A percentile compares a stretch with the other conserved stretches of the same genome.
These are phyloP conservation scores for Mesodorylaimus sp. DNA, from an alignment of 2,888 invertebrate species.

Conservation along the genomic window DNA sequence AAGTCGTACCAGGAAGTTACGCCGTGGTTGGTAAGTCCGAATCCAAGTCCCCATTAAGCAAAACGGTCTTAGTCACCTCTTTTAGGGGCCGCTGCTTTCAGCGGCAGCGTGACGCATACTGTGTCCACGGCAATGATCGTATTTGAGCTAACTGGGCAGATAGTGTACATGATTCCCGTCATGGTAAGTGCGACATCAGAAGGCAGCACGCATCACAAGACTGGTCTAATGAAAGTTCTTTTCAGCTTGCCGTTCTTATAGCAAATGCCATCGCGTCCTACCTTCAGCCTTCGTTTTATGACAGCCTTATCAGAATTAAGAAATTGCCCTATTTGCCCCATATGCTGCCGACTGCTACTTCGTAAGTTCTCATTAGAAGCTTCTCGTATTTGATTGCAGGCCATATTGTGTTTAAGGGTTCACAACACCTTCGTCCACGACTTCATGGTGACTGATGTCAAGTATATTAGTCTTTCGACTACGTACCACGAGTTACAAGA, in stretches of 20 bases:
- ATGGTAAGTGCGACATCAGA: constrained; percentile 87
- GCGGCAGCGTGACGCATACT: constrained; percentile 90
- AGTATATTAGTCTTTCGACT: constrained; percentile 48
- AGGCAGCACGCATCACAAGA: constrained; percentile 35
- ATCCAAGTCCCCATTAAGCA: too few relatives aligned
- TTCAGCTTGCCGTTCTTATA: constrained; percentile 68
- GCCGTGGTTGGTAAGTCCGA: constrained; percentile 58
- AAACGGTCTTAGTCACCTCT: not conserved
- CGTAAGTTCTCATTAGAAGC: too few relatives aligned
- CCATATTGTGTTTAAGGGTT: constrained; percentile 31
- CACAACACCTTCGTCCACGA: constrained; percentile 86
- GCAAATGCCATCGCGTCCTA: constrained; percentile 81
- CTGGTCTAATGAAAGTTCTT: constrained; percentile 13
- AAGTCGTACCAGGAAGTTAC: constrained; percentile 78
- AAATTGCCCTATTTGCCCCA: constrained; percentile 90
- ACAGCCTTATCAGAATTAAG: constrained; percentile 92
- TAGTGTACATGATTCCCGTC: constrained; percentile 82
- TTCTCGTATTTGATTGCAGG: too few relatives aligned
- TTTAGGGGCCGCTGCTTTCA: constrained; percentile 57
- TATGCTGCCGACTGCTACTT: constrained; percentile 36
- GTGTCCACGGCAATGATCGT: constrained; percentile 94
- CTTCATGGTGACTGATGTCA: too few relatives aligned
- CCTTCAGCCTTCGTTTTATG: constrained; percentile 91
- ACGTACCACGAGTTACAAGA: constrained; percentile 71
- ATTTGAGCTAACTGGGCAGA: constrained; percentile 96